These are phyloP conservation scores for Apolygus lucorum DNA, from an alignment of 1,140 invertebrate genomes.

Conservation along the genomic window DNA sequence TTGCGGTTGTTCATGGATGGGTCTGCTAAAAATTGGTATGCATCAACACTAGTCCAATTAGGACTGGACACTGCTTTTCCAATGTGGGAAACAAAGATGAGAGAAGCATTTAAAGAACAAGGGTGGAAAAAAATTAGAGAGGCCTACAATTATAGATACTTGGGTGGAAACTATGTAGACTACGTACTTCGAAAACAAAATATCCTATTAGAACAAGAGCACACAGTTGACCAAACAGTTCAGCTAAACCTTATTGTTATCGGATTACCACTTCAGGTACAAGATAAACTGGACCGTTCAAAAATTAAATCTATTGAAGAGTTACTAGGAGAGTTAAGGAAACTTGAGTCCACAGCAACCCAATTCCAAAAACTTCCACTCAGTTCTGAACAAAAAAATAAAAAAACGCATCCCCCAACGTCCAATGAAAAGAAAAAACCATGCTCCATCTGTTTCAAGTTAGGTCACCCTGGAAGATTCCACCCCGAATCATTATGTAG, in stretches of 20 bases:
- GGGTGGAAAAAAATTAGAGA: too few relatives aligned
- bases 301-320: constrained; percentile 9
- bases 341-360: neutral
- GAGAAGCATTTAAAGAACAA: constrained; percentile 17
- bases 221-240: neutral
- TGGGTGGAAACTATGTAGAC: constrained; percentile 35
- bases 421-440: neutral
- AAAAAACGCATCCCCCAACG: neutral
- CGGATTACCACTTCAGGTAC: constrained; percentile 35
- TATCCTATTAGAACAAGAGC: constrained; percentile 32
- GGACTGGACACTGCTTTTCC: neutral
- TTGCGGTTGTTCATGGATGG: neutral
- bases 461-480: constrained; percentile 13
- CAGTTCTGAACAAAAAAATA: neutral
- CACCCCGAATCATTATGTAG: constrained; percentile 7
- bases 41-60: neutral
- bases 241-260: constrained; percentile 32
- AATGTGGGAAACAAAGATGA: neutral
- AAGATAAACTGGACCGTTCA: constrained; percentile 33
- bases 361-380: neutral
- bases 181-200: constrained; percentile 37
- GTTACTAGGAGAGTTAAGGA: constrained; percentile 5
- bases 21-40: neutral
- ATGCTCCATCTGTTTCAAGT: constrained; percentile 8
- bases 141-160: constrained; percentile 35